Base-by-base conservation (phyloP, 2,888 invertebrate species). In the Diloba caeruleocephala region DNA sequence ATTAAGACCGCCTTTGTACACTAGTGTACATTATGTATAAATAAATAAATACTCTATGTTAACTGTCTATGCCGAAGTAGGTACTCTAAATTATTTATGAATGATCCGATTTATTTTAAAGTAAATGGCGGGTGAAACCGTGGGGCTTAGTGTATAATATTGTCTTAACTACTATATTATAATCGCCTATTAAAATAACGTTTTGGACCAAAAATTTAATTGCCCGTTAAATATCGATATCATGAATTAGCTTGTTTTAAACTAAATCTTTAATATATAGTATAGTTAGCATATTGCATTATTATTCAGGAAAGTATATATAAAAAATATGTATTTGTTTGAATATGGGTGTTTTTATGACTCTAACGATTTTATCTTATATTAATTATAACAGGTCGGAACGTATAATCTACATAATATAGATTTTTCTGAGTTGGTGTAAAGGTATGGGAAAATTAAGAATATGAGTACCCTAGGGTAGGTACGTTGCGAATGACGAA, bases 111-210 rank as follows among this genome's bases (percentile, higher is more conserved):
- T 21, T 3, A 21, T 21, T 4, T 5, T 38, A 12, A 43, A 33
- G 55, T 38, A 3, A 7, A 17, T 28, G n/a, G n/a, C n/a, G n/a
- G n/a, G n/a, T n/a, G n/a, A n/a, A n/a, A n/a, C n/a, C n/a, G n/a
- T n/a, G n/a, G n/a, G n/a, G n/a, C n/a, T n/a, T n/a, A n/a, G n/a
- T n/a, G n/a, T n/a, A n/a, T n/a, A n/a, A n/a, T 29, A 34, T 31
- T 10, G 0, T 28, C 12, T 55, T 46, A 67, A 61, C 50, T 33
- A 36, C 5, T 17, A n/a, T n/a, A 32, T 5, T 15, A 7, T 46
- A 41, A 64, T 55, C 12, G 1, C 50, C 31, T 32, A 62, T 56
- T 48, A 48, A 61, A 50, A 31, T 41, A 19, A 33, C 42, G 26
- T 67, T 66, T 67, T 3, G 31, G 13, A 17, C 0, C 13, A n/a